These are phyloP conservation scores for Chaenocephalus aceratus DNA, from an alignment of 2,113 vertebrate genomes.

Conservation along the genomic window DNA sequence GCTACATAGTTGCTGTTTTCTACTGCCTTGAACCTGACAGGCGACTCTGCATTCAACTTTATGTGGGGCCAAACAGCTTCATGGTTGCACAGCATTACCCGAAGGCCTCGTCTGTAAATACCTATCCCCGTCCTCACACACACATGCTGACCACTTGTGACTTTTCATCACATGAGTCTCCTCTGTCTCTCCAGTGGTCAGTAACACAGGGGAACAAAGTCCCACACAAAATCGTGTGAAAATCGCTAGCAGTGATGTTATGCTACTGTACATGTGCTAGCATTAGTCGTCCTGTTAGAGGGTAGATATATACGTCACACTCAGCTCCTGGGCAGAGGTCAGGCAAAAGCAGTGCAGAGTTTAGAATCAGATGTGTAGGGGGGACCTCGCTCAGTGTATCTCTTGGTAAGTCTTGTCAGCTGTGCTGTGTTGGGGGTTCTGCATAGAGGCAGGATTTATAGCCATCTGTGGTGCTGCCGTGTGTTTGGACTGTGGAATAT, in stretches of 20 bases:
- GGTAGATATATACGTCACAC: conserved; percentile 31
- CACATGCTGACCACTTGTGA: conserved; percentile 76
- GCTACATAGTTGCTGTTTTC: background rate
- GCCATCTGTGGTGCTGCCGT: background rate
- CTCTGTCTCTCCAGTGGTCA: conserved; percentile 46
- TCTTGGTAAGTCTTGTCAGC: conserved; percentile 21
- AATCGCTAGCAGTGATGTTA: conserved; percentile 48
- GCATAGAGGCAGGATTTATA: background rate
- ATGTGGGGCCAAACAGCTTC: background rate
- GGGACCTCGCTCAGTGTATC: conserved; percentile 20
- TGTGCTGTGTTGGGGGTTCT: background rate
- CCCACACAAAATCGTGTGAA: conserved; percentile 9
- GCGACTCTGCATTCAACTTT: background rate
- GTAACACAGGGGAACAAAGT: conserved; percentile 30
- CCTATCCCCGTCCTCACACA: conserved; percentile 44
- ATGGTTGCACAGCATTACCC: conserved; percentile 8
- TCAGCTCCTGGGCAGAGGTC: conserved; percentile 59
- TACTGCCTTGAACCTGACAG: conserved; percentile 19
- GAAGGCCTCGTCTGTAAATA: conserved; percentile 53
- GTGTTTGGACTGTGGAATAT: conserved; percentile 16
- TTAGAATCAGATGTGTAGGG: conserved; percentile 33
- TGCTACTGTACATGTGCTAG: conserved; percentile 44
- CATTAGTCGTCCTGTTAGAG: conserved; percentile 40
- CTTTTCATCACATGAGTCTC: conserved; percentile 76
- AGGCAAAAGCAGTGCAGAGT: conserved; percentile 29